Conservation (phyloP, 2,113 vertebrate genomes). For the Nycticryphes semicollaris region DNA sequence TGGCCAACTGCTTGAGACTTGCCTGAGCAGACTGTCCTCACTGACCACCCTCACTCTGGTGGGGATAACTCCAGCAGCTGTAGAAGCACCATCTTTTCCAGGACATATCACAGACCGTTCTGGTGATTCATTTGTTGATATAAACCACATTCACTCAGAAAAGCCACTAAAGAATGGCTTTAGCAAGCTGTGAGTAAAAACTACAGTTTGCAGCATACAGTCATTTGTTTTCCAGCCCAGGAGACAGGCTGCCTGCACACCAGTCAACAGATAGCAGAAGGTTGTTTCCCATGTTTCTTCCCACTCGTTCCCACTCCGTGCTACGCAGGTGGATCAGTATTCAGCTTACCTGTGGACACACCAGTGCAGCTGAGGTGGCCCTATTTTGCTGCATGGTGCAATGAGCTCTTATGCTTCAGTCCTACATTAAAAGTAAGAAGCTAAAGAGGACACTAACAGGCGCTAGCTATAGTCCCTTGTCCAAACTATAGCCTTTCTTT, state of each 20-base stretch:
- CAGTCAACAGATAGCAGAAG: neutral
- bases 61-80: neutral
- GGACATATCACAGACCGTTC: accelerated
- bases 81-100: neutral
- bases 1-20: neutral
- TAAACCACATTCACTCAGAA: neutral
- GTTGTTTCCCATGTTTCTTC: neutral
- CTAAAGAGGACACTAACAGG: neutral
- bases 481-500: neutral
- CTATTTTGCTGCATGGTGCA: accelerated
- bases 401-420: neutral
- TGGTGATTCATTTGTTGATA: neutral
- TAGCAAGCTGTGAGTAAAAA: neutral
- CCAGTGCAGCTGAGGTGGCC: neutral
- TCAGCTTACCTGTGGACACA: too few relatives aligned
- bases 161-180: neutral
- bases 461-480: neutral
- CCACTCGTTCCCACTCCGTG: neutral
- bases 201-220: neutral
- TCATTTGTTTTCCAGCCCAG: neutral
- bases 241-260: neutral
- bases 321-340: neutral
- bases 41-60: accelerated
- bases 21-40: neutral
- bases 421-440: neutral